Conservation (phyloP, 35 echinoderm and acorn worm genomes). For the Heliocidaris erythrogramma region DNA sequence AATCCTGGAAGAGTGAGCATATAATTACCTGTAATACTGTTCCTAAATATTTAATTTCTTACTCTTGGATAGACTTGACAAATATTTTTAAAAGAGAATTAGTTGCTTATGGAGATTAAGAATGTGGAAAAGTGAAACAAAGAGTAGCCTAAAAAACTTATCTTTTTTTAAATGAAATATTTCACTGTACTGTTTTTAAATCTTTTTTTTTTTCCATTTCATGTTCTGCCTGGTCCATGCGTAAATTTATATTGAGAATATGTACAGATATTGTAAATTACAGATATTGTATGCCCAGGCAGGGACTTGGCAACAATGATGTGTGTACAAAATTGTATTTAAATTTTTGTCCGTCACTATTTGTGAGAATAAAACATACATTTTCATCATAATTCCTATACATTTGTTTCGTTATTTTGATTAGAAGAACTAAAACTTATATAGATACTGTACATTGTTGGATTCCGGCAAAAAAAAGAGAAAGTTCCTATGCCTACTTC, state of each 20-base stretch:
- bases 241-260: constrained; percentile 17
- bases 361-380: constrained; percentile 6
- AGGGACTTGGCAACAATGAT: constrained; percentile 35
- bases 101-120: too few relatives aligned
- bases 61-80: too few relatives aligned
- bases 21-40: too few relatives aligned
- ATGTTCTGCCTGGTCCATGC: neutral
- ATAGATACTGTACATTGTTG: too few relatives aligned
- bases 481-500: too few relatives aligned
- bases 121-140: too few relatives aligned
- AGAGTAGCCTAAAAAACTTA: too few relatives aligned
- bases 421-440: too few relatives aligned
- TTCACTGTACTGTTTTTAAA: neutral
- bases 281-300: constrained; percentile 39
- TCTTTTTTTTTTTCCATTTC: neutral
- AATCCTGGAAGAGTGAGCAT: too few relatives aligned
- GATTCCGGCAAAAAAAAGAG: too few relatives aligned
- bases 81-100: too few relatives aligned
- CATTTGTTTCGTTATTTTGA: neutral
- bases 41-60: too few relatives aligned
- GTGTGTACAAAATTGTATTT: constrained; percentile 3
- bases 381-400: neutral
- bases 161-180: neutral
- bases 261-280: constrained; percentile 42
- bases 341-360: neutral